Evolutionary conservation across 2,888 invertebrate genomes (phyloP).

Genomic region (Drosophila meridionalis): DNA sequence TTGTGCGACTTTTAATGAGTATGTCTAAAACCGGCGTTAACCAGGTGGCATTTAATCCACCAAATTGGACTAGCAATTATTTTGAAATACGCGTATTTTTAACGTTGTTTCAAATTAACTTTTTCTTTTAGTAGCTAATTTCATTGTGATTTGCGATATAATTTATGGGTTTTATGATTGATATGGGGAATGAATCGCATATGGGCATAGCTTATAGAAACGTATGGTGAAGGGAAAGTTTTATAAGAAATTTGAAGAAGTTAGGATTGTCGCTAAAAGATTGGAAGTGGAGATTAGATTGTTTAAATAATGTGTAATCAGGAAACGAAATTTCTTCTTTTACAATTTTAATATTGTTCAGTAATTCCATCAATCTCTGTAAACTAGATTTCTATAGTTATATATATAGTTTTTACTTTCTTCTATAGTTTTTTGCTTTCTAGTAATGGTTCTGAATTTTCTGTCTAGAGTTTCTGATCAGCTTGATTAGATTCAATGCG

Average conservation of each 20-base stretch:
- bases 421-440: too few relatives aligned
- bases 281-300: background rate
- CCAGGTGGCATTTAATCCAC: slow-evolving; percentile 66
- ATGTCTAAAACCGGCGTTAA: slow-evolving; percentile 38
- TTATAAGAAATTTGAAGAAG: background rate
- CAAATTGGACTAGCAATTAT: slow-evolving; percentile 52
- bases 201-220: background rate
- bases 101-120: slow-evolving; percentile 26
- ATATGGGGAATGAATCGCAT: background rate
- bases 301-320: background rate
- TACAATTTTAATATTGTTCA: background rate
- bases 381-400: too few relatives aligned
- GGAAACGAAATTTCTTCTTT: background rate
- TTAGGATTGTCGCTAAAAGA: background rate
- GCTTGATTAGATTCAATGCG: too few relatives aligned
- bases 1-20: slow-evolving; percentile 40
- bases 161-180: background rate
- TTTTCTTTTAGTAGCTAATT: background rate
- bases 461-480: too few relatives aligned
- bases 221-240: background rate
- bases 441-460: too few relatives aligned
- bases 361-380: too few relatives aligned
- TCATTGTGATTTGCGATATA: slow-evolving; percentile 15
- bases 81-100: slow-evolving; percentile 25
- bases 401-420: too few relatives aligned